Conservation (phyloP, 2,797 vertebrate species). For the Nasua narica region DNA sequence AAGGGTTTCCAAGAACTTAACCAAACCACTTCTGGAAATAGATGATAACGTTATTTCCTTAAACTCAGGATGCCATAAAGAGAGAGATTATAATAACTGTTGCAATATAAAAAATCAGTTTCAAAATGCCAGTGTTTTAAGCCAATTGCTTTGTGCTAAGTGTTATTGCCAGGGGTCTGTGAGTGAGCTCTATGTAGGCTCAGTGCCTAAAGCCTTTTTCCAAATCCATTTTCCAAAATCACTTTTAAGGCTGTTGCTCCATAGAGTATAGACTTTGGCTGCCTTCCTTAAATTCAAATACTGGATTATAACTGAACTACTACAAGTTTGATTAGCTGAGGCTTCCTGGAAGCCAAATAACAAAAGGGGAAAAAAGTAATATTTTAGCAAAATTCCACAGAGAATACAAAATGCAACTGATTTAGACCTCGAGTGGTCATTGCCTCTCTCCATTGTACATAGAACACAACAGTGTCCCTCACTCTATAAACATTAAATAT, state of each 20-base stretch:
- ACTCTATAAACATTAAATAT: background rate
- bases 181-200: constrained; percentile 14
- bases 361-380: background rate
- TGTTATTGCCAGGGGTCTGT: background rate
- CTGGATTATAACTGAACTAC: constrained; percentile 40
- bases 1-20: constrained; percentile 82
- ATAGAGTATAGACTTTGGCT: constrained; percentile 64
- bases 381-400: background rate
- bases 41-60: constrained; percentile 82
- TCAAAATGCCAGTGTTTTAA: constrained; percentile 30
- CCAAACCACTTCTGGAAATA: constrained; percentile 80
- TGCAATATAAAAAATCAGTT: constrained; percentile 64
- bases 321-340: background rate
- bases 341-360: background rate
- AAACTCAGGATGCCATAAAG: constrained; percentile 75
- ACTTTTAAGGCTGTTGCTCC: background rate
- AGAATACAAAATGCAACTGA: constrained; percentile 66
- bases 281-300: constrained; percentile 67
- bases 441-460: background rate
- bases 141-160: background rate
- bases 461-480: background rate
- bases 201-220: constrained; percentile 50
- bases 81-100: constrained; percentile 71
- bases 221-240: constrained; percentile 48
- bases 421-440: constrained; percentile 33